Evolutionary conservation across 2,888 invertebrate genomes (phyloP).

Genomic region (Chromoteleia sp.): DNA sequence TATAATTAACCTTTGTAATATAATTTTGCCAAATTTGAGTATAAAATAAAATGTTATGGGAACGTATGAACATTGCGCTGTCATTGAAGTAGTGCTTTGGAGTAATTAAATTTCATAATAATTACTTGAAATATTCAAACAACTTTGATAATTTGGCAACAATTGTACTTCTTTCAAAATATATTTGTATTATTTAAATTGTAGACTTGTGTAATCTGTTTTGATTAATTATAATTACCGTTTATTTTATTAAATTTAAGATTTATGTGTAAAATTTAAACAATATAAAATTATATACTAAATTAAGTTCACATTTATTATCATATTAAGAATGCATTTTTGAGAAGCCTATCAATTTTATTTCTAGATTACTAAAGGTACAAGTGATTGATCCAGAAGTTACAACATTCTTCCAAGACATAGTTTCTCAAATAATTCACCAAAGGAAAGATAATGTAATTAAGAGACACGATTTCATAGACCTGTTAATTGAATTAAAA

Average conservation of each 20-base stretch:
- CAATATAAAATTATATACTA: too few species aligned
- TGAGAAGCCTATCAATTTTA: slow-evolving; percentile 16
- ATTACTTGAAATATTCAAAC: background rate
- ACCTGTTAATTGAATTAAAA: slow-evolving; percentile 83
- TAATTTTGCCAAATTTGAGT: slow-evolving; percentile 28
- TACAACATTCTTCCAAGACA: slow-evolving; percentile 80
- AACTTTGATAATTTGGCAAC: slow-evolving; percentile 10
- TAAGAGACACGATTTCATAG: slow-evolving; percentile 83
- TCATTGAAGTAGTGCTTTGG: background rate
- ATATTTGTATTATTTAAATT: too few species aligned
- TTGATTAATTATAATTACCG: background rate
- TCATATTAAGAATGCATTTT: background rate
- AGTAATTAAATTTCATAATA: background rate
- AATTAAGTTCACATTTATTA: background rate
- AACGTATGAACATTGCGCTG: background rate
- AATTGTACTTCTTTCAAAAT: background rate
- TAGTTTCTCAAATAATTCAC: slow-evolving; percentile 81
- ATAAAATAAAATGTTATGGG: slow-evolving; percentile 19
- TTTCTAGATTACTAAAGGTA: slow-evolving; percentile 49
- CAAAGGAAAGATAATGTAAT: slow-evolving; percentile 77
- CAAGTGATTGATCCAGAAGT: slow-evolving; percentile 80
- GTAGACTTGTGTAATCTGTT: too few species aligned
- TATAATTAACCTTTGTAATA: slow-evolving; percentile 31
- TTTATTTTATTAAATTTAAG: background rate
- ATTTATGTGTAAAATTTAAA: too few species aligned